Conservation (phyloP, 2,888 invertebrate species). For the Andrena hattorfiana region DNA sequence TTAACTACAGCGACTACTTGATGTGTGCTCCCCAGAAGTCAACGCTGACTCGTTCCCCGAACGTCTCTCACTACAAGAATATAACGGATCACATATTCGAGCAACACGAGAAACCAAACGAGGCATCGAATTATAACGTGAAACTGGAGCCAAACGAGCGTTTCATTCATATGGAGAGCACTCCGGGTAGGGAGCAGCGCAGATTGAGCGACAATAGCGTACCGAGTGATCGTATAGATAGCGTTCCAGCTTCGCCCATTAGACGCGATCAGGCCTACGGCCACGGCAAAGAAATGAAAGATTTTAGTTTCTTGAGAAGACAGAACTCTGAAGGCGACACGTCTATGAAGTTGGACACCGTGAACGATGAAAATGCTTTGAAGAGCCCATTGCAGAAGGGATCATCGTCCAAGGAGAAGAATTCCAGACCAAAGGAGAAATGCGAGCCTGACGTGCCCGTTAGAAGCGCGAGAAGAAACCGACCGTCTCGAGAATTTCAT, state of each 20-base stretch:
- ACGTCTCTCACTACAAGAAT: conserved; percentile 80
- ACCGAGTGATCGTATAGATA: conserved; percentile 73
- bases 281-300: conserved; percentile 73
- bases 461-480: conserved; percentile 81
- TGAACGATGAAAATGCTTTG: conserved; percentile 65
- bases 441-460: conserved; percentile 83
- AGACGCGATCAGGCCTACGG: conserved; percentile 72
- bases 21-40: conserved; percentile 78
- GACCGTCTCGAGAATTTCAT: conserved; percentile 82
- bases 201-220: conserved; percentile 75
- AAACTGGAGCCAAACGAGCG: conserved; percentile 78
- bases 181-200: conserved; percentile 75
- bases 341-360: conserved; percentile 67
- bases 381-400: conserved; percentile 57
- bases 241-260: conserved; percentile 66
- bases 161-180: conserved; percentile 70
- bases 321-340: conserved; percentile 83
- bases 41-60: conserved; percentile 79
- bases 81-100: conserved; percentile 79
- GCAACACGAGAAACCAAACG: conserved; percentile 78
- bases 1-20: conserved; percentile 76
- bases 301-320: conserved; percentile 76
- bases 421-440: conserved; percentile 75
- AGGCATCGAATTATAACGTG: conserved; percentile 80
- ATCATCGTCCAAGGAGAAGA: conserved; percentile 68